Conservation (phyloP, 1,140 invertebrate species). For the Lepidurus couesii region DNA sequence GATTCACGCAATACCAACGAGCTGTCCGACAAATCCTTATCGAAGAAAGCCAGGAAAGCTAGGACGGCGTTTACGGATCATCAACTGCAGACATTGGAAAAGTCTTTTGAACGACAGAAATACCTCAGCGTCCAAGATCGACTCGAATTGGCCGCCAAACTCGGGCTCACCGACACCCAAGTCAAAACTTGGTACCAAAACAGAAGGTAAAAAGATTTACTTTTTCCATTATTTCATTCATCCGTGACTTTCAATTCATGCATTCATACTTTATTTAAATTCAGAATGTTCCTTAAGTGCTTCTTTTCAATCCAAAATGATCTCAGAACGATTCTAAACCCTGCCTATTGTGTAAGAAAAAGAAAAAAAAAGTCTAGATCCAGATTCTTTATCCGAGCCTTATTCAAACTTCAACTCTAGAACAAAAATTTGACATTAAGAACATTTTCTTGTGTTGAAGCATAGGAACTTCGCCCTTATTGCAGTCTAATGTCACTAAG, state of each 20-base stretch:
- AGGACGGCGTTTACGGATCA: constrained; percentile 97
- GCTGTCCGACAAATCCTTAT: constrained; percentile 36
- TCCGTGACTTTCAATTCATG: neutral
- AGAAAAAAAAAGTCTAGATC: no score
- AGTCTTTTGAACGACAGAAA: constrained; percentile 95
- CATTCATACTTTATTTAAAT: neutral
- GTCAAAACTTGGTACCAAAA: constrained; percentile 99
- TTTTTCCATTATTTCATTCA: constrained; percentile 10
- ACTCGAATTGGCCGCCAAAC: constrained; percentile 93
- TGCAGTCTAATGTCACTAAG: no score
- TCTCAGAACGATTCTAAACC: neutral
- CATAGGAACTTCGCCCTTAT: neutral
- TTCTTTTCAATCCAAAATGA: neutral
- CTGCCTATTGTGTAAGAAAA: no score
- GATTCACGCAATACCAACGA: constrained; percentile 54
- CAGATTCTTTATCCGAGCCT: no score
- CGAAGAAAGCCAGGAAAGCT: constrained; percentile 94
- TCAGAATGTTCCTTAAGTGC: no score
- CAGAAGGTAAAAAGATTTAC: constrained; percentile 65
- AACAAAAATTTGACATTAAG: no score
- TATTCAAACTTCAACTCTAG: no score
- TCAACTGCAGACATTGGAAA: constrained; percentile 93
- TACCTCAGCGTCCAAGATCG: constrained; percentile 97
- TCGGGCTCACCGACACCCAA: constrained; percentile 95
- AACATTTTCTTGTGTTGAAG: neutral